Evolutionary conservation across 2,888 invertebrate genomes (phyloP), one percentile per base, ranked within the genome.

Genomic region (Nomada fucata): DNA sequence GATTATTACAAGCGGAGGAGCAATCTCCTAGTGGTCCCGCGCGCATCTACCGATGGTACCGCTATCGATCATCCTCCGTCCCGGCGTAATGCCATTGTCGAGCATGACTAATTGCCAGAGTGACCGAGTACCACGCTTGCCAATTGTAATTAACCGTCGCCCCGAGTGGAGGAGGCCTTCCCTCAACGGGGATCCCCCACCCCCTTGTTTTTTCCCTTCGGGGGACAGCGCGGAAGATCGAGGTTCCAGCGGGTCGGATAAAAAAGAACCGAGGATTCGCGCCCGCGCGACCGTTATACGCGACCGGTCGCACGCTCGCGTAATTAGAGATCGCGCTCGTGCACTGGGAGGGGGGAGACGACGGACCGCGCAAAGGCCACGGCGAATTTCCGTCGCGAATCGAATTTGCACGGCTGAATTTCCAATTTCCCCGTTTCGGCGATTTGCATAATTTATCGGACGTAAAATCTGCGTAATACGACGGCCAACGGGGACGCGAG

Each of bases 51-150:
- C 86, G 87, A 89, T 88, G 86, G 87, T 84, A 79, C 79, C 78
- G 85, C 89, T 90, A 91, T 91, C 90, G 90, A 91, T 91, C 91
- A 91, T 89, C 84, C 85, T 52, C 82, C 79, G 76, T 68, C 20
- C 74, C 50, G 73, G 82, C 71, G 83, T 82, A 86, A 84, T 83
- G 84, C 86, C 86, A 90, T 90, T 91, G 91, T 89, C 88, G 86
- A 87, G 86, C 87, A 88, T 91, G 90, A 91, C 90, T 91, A 90
- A 91, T 91, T 90, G 88, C 88, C 78, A 72, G 82, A 78, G 83
- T 80, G 85, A 88, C 85, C 86, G 86, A 76, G 79, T 79, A 76
- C 85, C 82, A 76, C 87, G 84, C 87, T 88, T 87, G 88, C 88
- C 88, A 88, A 88, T 88, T 87, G 86, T 88, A 88, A 88, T 88